Evolutionary conservation across 2,888 invertebrate genomes (phyloP), one percentile per base, ranked within the genome.

Genomic region (Caenorhabditis wallacei): DNA sequence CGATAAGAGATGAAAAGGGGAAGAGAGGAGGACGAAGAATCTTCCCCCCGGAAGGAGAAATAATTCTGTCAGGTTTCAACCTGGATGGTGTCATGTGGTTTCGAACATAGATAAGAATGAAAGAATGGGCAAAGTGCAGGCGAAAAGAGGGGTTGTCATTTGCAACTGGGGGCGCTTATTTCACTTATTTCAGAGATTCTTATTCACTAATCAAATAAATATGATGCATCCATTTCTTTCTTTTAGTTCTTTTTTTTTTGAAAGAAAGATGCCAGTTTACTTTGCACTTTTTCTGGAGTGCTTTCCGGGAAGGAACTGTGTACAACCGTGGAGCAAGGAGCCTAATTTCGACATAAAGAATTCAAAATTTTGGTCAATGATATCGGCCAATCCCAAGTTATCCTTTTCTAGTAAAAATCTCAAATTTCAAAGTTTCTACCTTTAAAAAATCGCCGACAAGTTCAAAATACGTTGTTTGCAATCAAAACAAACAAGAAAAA

Each of bases 191-290:
- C 16, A 16, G 35, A 64, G 51, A 43, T 51, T 54, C 54, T 72
- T 72, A 72, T 64, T 74, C 74, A 74, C 74, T 74, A 74, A 74
- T 74, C 74, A 74, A 74, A 74, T 74, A 74, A 74, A 13, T 30
- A 26, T 30, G 53, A 24, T 54, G 54, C 61, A 26, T 22, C 24
- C 18, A 7, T 26, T 63, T 46, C 46, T 46, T 24, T 46, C 57
- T 22, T 53, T 20, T 54, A 26, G 26, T 26, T 10, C 24, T 26
- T 54, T 13, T n/a, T n/a, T n/a, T n/a, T n/a, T n/a, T n/a, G n/a
- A n/a, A n/a, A n/a, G n/a, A 16, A 16, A 43, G 43, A 16, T 4
- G 43, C 11, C 46, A 48, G 46, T 48, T 48, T 48, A 48, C 46
- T 18, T 48, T 48, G 2, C 43, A 43, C 43, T 48, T 48, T 48